These are phyloP conservation scores for Sapayoa aenigma DNA, from an alignment of 2,113 vertebrate genomes.

Conservation along the genomic window DNA sequence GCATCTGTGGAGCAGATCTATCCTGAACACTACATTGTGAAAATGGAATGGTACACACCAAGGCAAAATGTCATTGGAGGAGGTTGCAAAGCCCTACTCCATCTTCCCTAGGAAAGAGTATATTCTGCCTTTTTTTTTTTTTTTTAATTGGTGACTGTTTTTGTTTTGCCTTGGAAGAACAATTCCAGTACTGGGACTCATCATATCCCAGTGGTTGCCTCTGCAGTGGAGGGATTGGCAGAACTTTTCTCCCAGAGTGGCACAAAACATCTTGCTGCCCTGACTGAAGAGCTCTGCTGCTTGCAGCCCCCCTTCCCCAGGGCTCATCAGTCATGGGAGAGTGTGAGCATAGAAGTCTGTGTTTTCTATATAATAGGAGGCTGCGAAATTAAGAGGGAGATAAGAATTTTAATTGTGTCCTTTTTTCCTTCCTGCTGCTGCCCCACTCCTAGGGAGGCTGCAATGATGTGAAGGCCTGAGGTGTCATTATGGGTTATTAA, in stretches of 20 bases:
- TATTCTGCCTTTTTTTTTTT: neutral
- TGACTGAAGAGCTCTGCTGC: neutral
- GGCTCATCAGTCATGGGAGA: neutral
- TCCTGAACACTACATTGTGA: neutral
- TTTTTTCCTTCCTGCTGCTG: neutral
- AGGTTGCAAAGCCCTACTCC: neutral
- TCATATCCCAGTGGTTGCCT: neutral
- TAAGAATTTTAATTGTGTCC: slow-evolving; percentile 10
- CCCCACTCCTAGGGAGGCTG: neutral
- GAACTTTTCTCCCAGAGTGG: neutral
- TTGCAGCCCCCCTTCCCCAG: neutral
- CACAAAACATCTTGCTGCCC: neutral
- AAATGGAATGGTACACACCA: neutral
- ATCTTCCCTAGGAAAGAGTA: neutral
- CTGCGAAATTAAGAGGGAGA: neutral
- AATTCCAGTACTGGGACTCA: accelerated
- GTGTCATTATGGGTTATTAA: slow-evolving; percentile 67
- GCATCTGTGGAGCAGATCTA: neutral
- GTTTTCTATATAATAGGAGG: neutral
- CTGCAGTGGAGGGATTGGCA: neutral
- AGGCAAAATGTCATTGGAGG: neutral
- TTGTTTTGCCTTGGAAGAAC: neutral
- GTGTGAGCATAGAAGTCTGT: accelerated
- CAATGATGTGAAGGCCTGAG: neutral
- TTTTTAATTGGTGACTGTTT: accelerated